These are phyloP conservation scores for Oophaga sylvatica DNA, from an alignment of 2,797 vertebrate species.

Conservation along the genomic window DNA sequence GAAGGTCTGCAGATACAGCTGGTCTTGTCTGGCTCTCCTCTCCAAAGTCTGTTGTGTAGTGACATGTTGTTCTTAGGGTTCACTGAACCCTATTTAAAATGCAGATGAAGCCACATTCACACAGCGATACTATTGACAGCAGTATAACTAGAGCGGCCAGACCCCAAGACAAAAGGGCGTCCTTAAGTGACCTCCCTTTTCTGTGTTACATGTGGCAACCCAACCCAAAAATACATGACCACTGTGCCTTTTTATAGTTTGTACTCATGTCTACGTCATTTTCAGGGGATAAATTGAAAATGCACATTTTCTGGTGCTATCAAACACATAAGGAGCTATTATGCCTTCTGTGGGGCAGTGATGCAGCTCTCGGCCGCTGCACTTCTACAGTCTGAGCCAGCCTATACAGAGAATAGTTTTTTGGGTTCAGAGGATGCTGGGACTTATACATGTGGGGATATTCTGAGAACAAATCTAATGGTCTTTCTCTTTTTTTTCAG, in stretches of 20 bases:
- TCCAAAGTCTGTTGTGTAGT: neutral
- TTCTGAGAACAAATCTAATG: neutral
- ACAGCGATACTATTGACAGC: neutral
- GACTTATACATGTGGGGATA: neutral
- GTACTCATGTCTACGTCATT: no score
- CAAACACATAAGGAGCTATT: no score
- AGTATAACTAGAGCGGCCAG: neutral
- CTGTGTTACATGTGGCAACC: neutral
- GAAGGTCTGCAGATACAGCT: neutral
- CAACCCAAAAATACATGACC: no score
- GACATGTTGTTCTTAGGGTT: neutral
- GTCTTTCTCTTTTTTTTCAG: conserved; percentile 64
- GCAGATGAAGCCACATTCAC: neutral
- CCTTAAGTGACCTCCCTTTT: neutral
- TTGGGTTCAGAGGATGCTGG: no score
- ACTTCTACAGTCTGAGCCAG: no score
- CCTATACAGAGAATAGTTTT: no score
- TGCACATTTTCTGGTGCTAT: no score
- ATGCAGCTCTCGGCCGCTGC: no score
- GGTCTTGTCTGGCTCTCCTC: neutral
- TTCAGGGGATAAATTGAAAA: no score
- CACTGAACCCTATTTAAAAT: neutral
- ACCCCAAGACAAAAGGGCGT: neutral
- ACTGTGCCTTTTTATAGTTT: no score
- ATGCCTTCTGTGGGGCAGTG: no score